Percentiles rank a stretch among this genome's conserved stretches.
phyloP scores from a whole-genome alignment of 2,797 vertebrate species.

The Tauraco hartlaubi region DNA sequence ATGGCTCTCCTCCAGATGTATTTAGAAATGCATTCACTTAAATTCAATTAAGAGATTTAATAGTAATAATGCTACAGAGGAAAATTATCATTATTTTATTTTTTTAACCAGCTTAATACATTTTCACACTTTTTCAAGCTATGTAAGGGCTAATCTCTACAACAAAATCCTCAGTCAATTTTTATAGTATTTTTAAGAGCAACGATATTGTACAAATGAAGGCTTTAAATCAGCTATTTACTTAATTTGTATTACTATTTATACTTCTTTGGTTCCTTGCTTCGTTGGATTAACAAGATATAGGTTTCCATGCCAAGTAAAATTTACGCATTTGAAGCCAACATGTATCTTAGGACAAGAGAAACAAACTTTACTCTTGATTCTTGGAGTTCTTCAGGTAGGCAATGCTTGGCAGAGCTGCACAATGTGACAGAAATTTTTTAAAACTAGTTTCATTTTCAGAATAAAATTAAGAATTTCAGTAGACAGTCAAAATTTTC shows the following conservation, averaged over 20 bases:
- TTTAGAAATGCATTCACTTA: background rate
- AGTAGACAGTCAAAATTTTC: background rate
- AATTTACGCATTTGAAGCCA: background rate
- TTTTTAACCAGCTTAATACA: background rate
- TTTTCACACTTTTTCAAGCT: background rate
- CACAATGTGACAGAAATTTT: background rate
- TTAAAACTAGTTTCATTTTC: background rate
- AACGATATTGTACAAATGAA: background rate
- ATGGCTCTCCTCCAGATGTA: background rate
- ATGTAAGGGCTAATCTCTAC: background rate
- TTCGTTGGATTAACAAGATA: background rate
- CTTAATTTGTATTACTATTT: background rate
- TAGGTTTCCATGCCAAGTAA: background rate
- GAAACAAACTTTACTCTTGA: background rate
- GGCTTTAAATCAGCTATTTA: background rate
- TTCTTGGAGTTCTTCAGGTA: background rate
- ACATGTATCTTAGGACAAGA: background rate
- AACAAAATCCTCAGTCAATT: background rate
- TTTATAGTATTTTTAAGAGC: background rate
- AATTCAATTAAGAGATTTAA: background rate
- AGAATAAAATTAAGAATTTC: background rate
- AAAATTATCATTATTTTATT: background rate
- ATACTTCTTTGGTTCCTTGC: background rate
- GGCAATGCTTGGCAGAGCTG: background rate
- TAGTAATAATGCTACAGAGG: background rate